Conservation (phyloP, 2,113 vertebrate genomes). For the Carassius carassius region DNA sequence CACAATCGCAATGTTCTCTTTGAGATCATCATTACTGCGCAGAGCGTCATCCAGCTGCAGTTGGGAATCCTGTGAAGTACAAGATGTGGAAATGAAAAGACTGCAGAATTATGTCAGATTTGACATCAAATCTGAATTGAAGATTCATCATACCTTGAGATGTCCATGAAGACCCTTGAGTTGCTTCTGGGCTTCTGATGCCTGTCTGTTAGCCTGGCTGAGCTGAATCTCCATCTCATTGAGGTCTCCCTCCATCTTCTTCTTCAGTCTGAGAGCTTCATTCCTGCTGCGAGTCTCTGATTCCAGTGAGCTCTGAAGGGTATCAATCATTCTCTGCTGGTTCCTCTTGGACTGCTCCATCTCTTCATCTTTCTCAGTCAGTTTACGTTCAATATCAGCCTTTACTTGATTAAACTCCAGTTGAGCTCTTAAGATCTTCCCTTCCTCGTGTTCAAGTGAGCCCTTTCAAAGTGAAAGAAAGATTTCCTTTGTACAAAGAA, state of each 20-base stretch:
- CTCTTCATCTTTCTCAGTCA: slow-evolving; percentile 88
- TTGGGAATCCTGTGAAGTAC: too few species aligned
- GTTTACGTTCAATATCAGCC: slow-evolving; percentile 82
- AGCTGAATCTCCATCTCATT: slow-evolving; percentile 79
- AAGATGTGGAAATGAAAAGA: not conserved
- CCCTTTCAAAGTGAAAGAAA: slow-evolving; percentile 67
- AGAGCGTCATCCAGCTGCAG: too few species aligned
- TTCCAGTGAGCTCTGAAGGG: slow-evolving; percentile 86
- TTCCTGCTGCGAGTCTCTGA: slow-evolving; percentile 87
- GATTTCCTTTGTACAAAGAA: not conserved
- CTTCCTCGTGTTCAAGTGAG: slow-evolving; percentile 87
- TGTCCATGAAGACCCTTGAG: slow-evolving; percentile 72
- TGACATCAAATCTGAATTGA: not conserved
- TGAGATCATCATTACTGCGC: slow-evolving; percentile 54
- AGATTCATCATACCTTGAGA: slow-evolving; percentile 69
- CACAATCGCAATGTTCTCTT: too few species aligned
- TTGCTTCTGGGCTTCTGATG: slow-evolving; percentile 79
- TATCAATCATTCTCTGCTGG: slow-evolving; percentile 80
- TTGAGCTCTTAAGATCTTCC: slow-evolving; percentile 86
- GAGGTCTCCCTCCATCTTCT: slow-evolving; percentile 78
- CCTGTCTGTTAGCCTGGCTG: slow-evolving; percentile 76
- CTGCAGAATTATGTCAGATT: not conserved
- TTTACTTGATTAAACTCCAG: slow-evolving; percentile 87
- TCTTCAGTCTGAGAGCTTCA: slow-evolving; percentile 77
- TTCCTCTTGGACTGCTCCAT: slow-evolving; percentile 88